These are phyloP conservation scores for Neopipo cinnamomea DNA, from an alignment of 2,113 vertebrate genomes.

Conservation along the genomic window DNA sequence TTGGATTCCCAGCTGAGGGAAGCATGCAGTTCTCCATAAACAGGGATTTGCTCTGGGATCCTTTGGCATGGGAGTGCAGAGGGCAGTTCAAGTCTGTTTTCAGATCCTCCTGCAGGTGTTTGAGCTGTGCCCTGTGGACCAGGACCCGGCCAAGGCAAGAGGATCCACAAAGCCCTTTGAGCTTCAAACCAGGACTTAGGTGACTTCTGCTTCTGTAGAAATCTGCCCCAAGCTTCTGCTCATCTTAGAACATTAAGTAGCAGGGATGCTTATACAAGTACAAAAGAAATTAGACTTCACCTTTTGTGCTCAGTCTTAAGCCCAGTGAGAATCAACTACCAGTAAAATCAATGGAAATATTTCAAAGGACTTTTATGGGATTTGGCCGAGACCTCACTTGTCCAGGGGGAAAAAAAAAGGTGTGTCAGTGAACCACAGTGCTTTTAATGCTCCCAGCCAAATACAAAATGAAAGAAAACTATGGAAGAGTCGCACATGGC, in stretches of 20 bases:
- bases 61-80: background rate
- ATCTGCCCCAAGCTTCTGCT: background rate
- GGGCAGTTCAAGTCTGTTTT: background rate
- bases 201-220: background rate
- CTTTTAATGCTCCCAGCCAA: background rate
- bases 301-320: background rate
- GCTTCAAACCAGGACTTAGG: background rate
- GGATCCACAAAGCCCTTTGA: background rate
- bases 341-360: background rate
- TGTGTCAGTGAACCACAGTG: background rate
- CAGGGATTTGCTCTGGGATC: background rate
- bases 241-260: background rate
- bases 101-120: background rate
- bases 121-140: background rate
- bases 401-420: background rate
- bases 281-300: background rate
- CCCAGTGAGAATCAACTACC: background rate
- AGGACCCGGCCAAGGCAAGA: background rate
- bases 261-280: background rate
- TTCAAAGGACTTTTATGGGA: background rate
- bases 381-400: background rate
- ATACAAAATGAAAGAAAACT: background rate
- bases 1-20: background rate
- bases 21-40: background rate
- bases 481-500: rapidly evolving